Conservation (phyloP, 2,888 invertebrate species). For the Pemphredon lugubris region DNA sequence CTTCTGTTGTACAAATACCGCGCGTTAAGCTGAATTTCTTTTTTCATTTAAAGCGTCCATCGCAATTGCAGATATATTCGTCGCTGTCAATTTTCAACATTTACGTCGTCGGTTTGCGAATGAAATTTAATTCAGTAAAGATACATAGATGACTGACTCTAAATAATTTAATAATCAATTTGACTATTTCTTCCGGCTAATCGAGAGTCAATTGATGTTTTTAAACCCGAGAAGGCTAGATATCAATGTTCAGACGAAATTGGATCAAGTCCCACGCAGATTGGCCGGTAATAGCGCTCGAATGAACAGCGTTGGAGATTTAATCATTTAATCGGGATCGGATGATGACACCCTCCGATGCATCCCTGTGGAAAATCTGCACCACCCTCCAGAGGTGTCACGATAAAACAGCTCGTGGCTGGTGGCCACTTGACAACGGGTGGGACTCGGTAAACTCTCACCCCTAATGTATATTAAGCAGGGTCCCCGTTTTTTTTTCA, state of each 20-base stretch:
- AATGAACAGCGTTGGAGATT: conserved; percentile 69
- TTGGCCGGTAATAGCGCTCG: conserved; percentile 74
- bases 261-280: conserved; percentile 74
- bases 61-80: no score
- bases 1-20: conserved; percentile 27
- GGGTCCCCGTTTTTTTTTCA: conserved; percentile 45
- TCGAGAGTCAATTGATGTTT: no score
- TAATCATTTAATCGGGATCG: conserved; percentile 64
- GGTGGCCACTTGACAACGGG: conserved; percentile 76
- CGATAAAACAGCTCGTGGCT: conserved; percentile 74
- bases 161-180: no score
- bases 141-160: no score
- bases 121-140: no score
- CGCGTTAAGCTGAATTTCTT: conserved; percentile 10
- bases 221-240: no score
- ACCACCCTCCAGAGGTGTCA: conserved; percentile 72
- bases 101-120: no score
- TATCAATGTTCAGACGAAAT: conserved; percentile 14
- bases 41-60: not conserved
- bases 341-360: conserved; percentile 62
- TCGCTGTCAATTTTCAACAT: no score
- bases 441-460: conserved; percentile 54
- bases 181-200: no score
- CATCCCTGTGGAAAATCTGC: conserved; percentile 59
- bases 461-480: conserved; percentile 72